phyloP scores from a whole-genome alignment of 1,140 invertebrate species.

The Pomacea maculata region DNA sequence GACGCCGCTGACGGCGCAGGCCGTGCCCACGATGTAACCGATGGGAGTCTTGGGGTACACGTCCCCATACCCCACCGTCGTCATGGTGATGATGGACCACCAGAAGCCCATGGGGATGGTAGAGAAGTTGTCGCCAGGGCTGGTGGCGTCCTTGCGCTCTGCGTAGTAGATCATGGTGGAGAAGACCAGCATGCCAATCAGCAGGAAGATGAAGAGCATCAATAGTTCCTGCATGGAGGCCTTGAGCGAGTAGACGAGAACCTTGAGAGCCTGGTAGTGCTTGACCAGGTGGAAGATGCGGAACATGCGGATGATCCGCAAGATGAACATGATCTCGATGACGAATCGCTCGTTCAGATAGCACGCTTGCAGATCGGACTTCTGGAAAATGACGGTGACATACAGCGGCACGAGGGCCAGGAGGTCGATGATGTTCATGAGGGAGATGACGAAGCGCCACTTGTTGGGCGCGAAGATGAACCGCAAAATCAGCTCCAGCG shows the following conservation, averaged over 20 bases:
- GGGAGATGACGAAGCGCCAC: slow-evolving; percentile 59
- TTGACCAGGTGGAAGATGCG: slow-evolving; percentile 62
- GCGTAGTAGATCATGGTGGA: slow-evolving; percentile 98
- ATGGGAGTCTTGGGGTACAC: slow-evolving; percentile 51
- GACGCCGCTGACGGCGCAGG: slow-evolving; percentile 59
- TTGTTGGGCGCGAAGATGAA: slow-evolving; percentile 67
- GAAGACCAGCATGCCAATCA: slow-evolving; percentile 97
- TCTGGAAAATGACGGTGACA: slow-evolving; percentile 49
- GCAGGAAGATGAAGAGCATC: slow-evolving; percentile 94
- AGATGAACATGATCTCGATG: slow-evolving; percentile 59
- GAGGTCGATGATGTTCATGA: slow-evolving; percentile 69
- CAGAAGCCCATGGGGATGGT: slow-evolving; percentile 67
- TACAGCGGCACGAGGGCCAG: slow-evolving; percentile 67
- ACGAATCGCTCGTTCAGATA: slow-evolving; percentile 55
- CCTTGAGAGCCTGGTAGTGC: slow-evolving; percentile 60
- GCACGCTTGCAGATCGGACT: slow-evolving; percentile 47
- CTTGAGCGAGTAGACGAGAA: slow-evolving; percentile 60
- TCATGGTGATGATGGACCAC: slow-evolving; percentile 72
- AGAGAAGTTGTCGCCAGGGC: slow-evolving; percentile 51
- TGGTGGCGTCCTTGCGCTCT: slow-evolving; percentile 72
- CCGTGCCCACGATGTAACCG: slow-evolving; percentile 69
- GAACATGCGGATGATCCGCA: slow-evolving; percentile 62
- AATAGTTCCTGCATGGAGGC: slow-evolving; percentile 61
- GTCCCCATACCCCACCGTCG: slow-evolving; percentile 69
- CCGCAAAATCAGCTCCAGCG: slow-evolving; percentile 65